Evolutionary conservation across 2,113 vertebrate genomes (phyloP).

Genomic region (Poeciliopsis occidentalis): DNA sequence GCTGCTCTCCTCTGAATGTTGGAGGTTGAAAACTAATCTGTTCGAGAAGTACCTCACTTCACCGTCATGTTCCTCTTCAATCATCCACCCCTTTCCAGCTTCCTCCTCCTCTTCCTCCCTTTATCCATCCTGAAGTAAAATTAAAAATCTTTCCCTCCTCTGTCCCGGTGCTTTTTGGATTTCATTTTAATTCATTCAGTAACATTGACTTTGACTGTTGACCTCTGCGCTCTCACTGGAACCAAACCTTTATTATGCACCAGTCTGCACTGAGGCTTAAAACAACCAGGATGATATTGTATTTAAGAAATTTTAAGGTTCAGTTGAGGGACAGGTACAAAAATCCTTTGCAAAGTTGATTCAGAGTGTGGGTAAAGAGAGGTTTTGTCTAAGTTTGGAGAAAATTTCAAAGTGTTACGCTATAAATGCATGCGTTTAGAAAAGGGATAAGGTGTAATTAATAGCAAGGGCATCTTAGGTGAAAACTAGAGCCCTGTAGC

Average conservation of each 20-base stretch:
- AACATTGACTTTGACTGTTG: slow-evolving; percentile 12
- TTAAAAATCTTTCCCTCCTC: slow-evolving; percentile 1
- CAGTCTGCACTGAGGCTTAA: background rate
- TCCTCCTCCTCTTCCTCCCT: slow-evolving; percentile 21
- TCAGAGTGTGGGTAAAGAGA: background rate
- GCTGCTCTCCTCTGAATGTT: slow-evolving; percentile 38
- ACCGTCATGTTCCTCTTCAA: slow-evolving; percentile 36
- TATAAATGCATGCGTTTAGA: background rate
- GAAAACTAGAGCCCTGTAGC: background rate
- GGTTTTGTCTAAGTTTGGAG: background rate
- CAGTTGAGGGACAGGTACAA: background rate
- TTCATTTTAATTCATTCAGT: background rate
- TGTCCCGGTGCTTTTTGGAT: background rate
- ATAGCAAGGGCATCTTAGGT: background rate
- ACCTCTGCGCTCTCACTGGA: background rate
- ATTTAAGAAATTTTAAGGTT: background rate
- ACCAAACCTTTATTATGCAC: background rate
- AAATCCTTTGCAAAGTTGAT: background rate
- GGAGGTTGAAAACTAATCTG: slow-evolving; percentile 48
- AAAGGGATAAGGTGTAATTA: background rate
- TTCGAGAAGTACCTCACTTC: slow-evolving; percentile 38
- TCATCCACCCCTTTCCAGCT: slow-evolving; percentile 39
- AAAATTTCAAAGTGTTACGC: background rate
- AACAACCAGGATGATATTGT: background rate
- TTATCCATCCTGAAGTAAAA: slow-evolving; percentile 8